Evolutionary conservation across 1,140 invertebrate genomes (phyloP), one percentile per base, ranked within the genome.

Genomic region (Hycleus phaleratus): DNA sequence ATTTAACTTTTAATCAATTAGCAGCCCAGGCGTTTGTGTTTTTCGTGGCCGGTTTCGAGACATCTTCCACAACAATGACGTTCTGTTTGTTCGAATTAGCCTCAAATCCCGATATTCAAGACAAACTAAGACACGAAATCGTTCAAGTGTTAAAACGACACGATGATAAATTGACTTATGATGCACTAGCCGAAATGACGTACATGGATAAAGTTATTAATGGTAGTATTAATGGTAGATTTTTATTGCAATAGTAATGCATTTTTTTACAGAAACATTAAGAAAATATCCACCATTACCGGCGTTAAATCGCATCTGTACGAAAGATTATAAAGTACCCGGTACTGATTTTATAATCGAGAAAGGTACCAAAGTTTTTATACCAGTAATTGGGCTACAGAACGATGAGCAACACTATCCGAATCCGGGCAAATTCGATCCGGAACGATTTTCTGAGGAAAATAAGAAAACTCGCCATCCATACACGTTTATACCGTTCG

Each of bases 341-440:
- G 66, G 66, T 2, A 71, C 68, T 0, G 58, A 75, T 25, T 47
- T 75, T 2, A 54, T 73, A 1, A 67, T 80, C 0, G 63, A 74
- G 54, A 75, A 78, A 54, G 78, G 75, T 4, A 77, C 73, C 8
- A 70, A 71, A 3, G 64, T 80, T 6, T 59, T 74, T 4, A 72
- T 81, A 25, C 71, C 78, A 0, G 50, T 77, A 3, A 50, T 71
- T 18, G 76, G 71, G 4, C 58, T 80, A 2, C 77, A 80, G 4
- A 66, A 63, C 7, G 79, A 86, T 62, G 67, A 77, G 0, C 67
- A 82, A 48, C 75, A 78, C 57, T 88, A 79, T 68, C 79, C 83
- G 0, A 74, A 87, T 55, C 85, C 87, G 0, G 74, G 83, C 10
- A 70, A 68, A 8, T 85, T 85, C 66, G 77, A 84, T 71, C 86